A percentile compares a stretch with the other conserved stretches of the same genome.
Evolutionary conservation across 2,113 vertebrate genomes (phyloP).

Genomic region (Motacilla tschutschensis): DNA sequence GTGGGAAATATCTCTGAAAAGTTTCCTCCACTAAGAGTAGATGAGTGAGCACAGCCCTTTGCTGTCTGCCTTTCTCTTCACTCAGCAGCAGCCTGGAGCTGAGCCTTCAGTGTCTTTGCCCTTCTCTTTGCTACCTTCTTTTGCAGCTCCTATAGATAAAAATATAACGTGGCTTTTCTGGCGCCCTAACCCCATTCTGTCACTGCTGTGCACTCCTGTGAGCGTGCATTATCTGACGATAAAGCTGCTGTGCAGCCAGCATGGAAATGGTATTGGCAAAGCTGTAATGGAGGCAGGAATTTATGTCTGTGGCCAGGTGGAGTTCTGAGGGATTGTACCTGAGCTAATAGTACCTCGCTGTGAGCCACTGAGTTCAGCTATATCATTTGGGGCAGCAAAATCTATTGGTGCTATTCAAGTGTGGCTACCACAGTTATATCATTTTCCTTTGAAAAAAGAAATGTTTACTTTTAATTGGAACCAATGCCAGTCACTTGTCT

Average conservation of each 20-base stretch:
- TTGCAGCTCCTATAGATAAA: constrained; percentile 33
- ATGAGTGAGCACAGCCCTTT: not conserved
- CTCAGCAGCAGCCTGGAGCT: not conserved
- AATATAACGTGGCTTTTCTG: constrained; percentile 62
- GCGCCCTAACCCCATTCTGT: constrained; percentile 85
- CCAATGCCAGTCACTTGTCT: not conserved
- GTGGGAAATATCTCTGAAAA: not conserved
- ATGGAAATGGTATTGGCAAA: constrained; percentile 75
- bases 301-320: constrained; percentile 69
- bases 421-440: not conserved
- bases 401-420: not conserved
- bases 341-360: constrained; percentile 63
- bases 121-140: not conserved
- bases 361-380: not conserved
- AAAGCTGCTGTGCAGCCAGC: constrained; percentile 76
- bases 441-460: not conserved
- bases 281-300: constrained; percentile 75
- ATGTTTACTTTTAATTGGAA: constrained; percentile 40
- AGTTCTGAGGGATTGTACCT: constrained; percentile 58
- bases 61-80: not conserved
- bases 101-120: not conserved
- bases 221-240: constrained; percentile 71
- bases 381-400: not conserved
- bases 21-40: not conserved
- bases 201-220: constrained; percentile 67